Base-by-base conservation (phyloP, 2,888 invertebrate species). In the Nymphalis urticae region DNA sequence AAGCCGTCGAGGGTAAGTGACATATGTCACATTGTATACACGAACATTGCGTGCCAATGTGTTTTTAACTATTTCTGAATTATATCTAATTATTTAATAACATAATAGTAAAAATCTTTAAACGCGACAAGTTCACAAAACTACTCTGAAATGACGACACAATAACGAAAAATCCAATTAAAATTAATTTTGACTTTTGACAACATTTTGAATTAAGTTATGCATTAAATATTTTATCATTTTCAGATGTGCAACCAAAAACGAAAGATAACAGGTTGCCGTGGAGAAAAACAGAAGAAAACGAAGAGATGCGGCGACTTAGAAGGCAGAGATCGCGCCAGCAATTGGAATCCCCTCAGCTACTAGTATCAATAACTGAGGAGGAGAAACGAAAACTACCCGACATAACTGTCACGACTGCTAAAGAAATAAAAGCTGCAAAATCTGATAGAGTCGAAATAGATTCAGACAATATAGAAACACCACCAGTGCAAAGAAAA, bases 401-500 rank as follows among this genome's bases (percentile, higher is more conserved):
- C 16, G 90, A 93, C 72, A 92, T 93, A 59, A 87, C 86, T 48
- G 82, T 91, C 54, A 85, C 91, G 19, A 79, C 74, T 36, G 85
- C 83, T 10, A 83, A 75, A 56, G 85, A 84, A 8, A 72, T 50
- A 19, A 68, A 81, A 47, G 67, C 74, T 19, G 81, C 82, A 2
- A 82, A 83, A 59, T 78, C 93, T 21, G 96, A 96, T 77, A 95
- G 95, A 82, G 95, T 95, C 16, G 97, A 97, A 81, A 97, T 97
- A 53, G 97, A 97, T 84, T 97, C 97, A 3, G 97, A 97, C 77
- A 97, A 97, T 78, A 96, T 97, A 48, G 97, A 97, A 91, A 97
- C 97, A 2, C 97, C 97, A 24, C 97, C 97, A 7, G 96, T 95
- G 0, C 95, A 95, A 21, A 93, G 97, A 67, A 94, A 96, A 76